Percentiles rank a stretch among this genome's conserved stretches.
phyloP scores from a whole-genome alignment of 2,797 vertebrate genomes.

The Pangasius sanitwongsei region DNA sequence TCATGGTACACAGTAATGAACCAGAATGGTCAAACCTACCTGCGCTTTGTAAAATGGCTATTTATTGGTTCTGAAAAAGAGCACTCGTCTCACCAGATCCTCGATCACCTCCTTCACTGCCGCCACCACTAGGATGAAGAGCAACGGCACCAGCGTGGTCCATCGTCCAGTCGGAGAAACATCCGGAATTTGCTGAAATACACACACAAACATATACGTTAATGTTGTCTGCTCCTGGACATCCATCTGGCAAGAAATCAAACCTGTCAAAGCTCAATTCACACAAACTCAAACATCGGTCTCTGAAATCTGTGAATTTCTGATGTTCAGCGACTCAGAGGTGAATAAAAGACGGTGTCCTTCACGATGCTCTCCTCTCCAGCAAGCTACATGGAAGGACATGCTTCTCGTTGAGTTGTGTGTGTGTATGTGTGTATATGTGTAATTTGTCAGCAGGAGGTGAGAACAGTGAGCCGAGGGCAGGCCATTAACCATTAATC shows the following conservation, averaged over 20 bases:
- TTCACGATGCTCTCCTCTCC: background rate
- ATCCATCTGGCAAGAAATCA: background rate
- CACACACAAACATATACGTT: background rate
- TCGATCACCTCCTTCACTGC: slow-evolving; percentile 99
- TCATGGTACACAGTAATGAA: background rate
- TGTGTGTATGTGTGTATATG: background rate
- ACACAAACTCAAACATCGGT: background rate
- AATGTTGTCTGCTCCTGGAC: background rate
- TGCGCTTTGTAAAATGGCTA: background rate
- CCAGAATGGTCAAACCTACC: background rate
- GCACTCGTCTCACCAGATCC: slow-evolving; percentile 84
- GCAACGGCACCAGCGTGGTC: slow-evolving; percentile 94
- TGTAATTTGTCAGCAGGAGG: slow-evolving; percentile 49
- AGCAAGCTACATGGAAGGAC: slow-evolving; percentile 14
- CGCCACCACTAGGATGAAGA: slow-evolving; percentile 96
- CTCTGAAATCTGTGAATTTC: slow-evolving; percentile 1
- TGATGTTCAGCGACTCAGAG: background rate
- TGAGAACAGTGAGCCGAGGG: slow-evolving; percentile 30
- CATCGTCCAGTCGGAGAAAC: slow-evolving; percentile 98
- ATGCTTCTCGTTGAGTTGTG: slow-evolving; percentile 16
- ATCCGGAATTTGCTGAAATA: slow-evolving; percentile 94
- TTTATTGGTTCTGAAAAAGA: background rate
- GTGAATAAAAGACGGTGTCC: background rate
- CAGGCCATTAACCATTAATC: slow-evolving; percentile 50
- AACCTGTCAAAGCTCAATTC: background rate